Conservation (phyloP, 2,113 vertebrate genomes). For the Hipposideros armiger region DNA sequence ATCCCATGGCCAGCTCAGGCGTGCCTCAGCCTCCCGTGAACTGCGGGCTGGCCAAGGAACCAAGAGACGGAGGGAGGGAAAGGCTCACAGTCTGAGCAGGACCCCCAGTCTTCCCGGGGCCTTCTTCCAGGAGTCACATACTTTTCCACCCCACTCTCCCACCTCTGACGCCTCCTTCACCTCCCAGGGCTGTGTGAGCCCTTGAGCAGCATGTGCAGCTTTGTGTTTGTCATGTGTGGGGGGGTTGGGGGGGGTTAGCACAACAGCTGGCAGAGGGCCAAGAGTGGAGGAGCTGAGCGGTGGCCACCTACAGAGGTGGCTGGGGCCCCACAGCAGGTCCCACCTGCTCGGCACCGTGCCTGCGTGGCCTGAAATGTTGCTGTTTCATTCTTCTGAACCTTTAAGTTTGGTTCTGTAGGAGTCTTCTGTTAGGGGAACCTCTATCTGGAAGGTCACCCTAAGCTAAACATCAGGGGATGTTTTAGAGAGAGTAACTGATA, state of each 20-base stretch:
- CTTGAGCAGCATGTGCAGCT: background rate
- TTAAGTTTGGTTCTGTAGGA: background rate
- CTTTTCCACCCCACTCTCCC: background rate
- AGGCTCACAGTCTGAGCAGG: background rate
- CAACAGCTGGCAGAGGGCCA: background rate
- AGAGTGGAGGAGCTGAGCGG: background rate
- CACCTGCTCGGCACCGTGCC: no score
- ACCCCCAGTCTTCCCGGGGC: background rate
- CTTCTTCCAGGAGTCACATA: background rate
- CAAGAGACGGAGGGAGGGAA: background rate
- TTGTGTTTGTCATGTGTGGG: fast-evolving
- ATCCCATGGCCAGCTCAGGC: background rate
- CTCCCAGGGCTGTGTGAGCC: background rate
- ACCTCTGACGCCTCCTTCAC: background rate
- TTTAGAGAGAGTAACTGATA: background rate
- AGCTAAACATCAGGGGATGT: background rate
- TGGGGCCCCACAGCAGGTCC: background rate
- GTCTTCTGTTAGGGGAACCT: background rate
- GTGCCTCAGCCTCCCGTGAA: background rate
- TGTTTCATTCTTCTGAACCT: background rate
- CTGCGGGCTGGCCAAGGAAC: background rate
- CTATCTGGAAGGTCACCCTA: background rate
- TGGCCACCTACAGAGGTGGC: background rate
- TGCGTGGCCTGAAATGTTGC: background rate
- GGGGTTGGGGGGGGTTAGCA: no score